A percentile compares a stretch with the other conserved stretches of the same genome.
Evolutionary conservation across 2,113 vertebrate genomes (phyloP).

Genomic region (Sylvietta virens): DNA sequence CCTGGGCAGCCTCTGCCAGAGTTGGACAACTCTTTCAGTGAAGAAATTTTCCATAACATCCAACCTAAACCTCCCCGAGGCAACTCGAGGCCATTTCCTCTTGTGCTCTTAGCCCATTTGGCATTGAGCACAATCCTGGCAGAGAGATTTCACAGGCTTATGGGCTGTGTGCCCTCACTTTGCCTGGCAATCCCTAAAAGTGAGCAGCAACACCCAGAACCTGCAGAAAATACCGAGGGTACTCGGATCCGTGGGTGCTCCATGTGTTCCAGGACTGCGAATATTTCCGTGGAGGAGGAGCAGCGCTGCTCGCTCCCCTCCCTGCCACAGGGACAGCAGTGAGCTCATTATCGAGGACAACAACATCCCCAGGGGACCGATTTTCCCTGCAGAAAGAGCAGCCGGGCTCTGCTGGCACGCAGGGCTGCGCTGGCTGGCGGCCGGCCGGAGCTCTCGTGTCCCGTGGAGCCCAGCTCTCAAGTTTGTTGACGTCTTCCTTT

Average conservation of each 20-base stretch:
- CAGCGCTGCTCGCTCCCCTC: neutral
- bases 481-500: neutral
- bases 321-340: neutral
- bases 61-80: neutral
- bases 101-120: neutral
- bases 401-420: neutral
- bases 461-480: neutral
- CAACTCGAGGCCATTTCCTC: neutral
- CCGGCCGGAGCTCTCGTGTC: neutral
- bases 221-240: neutral
- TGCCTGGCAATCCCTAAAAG: neutral
- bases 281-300: neutral
- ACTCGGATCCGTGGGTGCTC: neutral
- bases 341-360: neutral
- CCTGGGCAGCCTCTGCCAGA: neutral
- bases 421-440: neutral
- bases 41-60: neutral
- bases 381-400: neutral
- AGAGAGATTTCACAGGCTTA: neutral
- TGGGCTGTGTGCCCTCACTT: neutral
- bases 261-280: rapidly evolving
- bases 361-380: neutral
- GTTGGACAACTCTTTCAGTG: neutral
- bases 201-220: neutral
- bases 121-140: neutral